phyloP scores from a whole-genome alignment of 2,888 invertebrate species.

The Cremastinae sp. region DNA sequence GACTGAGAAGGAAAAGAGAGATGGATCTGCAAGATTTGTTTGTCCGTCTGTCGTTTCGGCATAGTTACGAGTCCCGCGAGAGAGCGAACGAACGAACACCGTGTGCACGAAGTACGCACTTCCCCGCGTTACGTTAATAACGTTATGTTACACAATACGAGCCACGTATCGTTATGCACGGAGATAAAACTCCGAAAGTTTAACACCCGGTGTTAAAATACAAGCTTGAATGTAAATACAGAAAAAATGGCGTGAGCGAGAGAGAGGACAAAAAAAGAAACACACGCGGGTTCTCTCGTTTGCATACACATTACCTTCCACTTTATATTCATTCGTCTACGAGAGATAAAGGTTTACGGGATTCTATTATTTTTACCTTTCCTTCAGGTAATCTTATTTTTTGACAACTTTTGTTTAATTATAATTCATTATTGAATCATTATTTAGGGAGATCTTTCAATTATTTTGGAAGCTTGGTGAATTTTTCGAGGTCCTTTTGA shows the following conservation, averaged over 20 bases:
- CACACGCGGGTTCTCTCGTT: constrained; percentile 24
- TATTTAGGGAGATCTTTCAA: too few relatives aligned
- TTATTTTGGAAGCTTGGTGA: too few relatives aligned
- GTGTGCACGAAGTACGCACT: constrained; percentile 1
- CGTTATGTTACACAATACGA: constrained; percentile 1
- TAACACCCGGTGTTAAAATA: constrained; percentile 30
- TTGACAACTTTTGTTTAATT: too few relatives aligned
- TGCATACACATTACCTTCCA: constrained; percentile 37
- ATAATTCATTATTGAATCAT: too few relatives aligned
- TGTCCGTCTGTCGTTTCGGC: background rate
- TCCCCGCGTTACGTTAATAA: constrained; percentile 9
- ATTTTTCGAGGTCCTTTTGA: too few relatives aligned
- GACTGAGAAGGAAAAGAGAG: background rate
- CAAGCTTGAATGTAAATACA: constrained; percentile 19
- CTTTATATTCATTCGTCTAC: constrained; percentile 38
- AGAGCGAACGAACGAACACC: constrained; percentile 18
- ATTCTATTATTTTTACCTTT: constrained; percentile 5
- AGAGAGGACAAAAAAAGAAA: background rate
- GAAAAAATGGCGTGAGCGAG: too few relatives aligned
- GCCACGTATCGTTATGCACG: constrained; percentile 8
- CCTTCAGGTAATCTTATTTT: constrained; percentile 11
- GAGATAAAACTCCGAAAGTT: constrained; percentile 35
- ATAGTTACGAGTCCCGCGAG: constrained; percentile 18
- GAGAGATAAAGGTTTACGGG: constrained; percentile 23
- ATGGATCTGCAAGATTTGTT: constrained; percentile 10